Base-by-base conservation (phyloP, 2,888 invertebrate species). In the Dromius quadrimaculatus region DNA sequence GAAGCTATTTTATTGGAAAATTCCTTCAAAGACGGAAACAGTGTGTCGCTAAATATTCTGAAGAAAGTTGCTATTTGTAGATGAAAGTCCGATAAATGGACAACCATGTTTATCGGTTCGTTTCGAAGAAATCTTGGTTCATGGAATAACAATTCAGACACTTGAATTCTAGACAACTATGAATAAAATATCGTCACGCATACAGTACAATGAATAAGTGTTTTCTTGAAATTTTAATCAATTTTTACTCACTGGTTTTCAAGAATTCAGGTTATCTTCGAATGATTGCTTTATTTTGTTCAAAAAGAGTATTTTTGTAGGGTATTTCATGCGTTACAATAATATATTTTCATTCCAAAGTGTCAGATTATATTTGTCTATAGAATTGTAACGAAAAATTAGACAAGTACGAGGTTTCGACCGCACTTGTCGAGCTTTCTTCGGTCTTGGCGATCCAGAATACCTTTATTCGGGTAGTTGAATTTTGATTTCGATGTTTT, bases 41-140 rank as follows among this genome's bases (percentile, higher is more conserved):
- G n/a, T n/a, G n/a, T n/a, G n/a, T n/a, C n/a, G 32, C 32, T 32
- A 32, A 32, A 32, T 32, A 32, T 6, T 32, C 9, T 9, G 32
- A 5, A 32, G 5, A 32, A 5, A 32, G 5, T 6, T 32, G 9
- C 32, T 6, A 43, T 43, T 22, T 4, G 11, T 2, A 22, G 19
- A 43, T 43, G n/a, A 17, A 47, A 20, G 20, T 47, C 47, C 47
- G 47, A 47, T 47, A 47, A 47, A 47, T 47, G 20, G 47, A 47
- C 19, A 6, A 20, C 19, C n/a, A 15, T 47, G 47, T 47, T 47
- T 47, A 47, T 20, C 22, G 22, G 47, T 47, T 47, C 22, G 47
- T 47, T 47, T 47, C 47, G 20, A 47, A 22, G 47, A 47, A 43
- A 47, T 47, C 47, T 20, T 15, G 19, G 22, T 22, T 47, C 47